Percentiles rank a stretch among this genome's conserved stretches.
phyloP scores from a whole-genome alignment of 1,140 invertebrate genomes.

The Hesperophylax magnus region DNA sequence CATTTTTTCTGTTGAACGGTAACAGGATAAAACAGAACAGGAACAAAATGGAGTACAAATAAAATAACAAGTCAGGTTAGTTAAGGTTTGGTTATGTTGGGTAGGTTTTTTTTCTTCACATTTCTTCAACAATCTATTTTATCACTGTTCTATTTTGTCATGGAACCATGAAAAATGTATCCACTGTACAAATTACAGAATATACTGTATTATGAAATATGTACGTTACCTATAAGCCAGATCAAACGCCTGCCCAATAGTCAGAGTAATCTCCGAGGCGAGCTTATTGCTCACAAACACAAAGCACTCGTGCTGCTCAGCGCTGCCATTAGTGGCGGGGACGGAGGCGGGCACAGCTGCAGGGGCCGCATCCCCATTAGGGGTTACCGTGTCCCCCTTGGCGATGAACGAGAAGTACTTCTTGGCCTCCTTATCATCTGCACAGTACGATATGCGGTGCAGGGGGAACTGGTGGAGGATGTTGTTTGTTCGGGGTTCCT shows the following conservation, averaged over 20 bases:
- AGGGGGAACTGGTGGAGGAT: slow-evolving; percentile 95
- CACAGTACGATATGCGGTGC: slow-evolving; percentile 98
- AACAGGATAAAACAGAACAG: no score
- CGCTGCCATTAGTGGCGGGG: slow-evolving; percentile 35
- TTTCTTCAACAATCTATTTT: no score
- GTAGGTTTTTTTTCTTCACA: no score
- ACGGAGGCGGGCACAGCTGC: slow-evolving; percentile 62
- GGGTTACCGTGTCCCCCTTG: slow-evolving; percentile 79
- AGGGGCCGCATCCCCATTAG: slow-evolving; percentile 60
- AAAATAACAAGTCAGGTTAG: no score
- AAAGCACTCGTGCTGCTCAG: slow-evolving; percentile 92
- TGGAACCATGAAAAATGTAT: no score
- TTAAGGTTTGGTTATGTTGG: no score
- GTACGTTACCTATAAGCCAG: slow-evolving; percentile 86
- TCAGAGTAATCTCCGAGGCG: slow-evolving; percentile 96
- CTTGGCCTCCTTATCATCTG: slow-evolving; percentile 97
- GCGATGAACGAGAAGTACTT: slow-evolving; percentile 97
- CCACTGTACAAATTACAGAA: no score
- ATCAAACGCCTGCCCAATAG: slow-evolving; percentile 97
- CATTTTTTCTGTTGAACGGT: no score
- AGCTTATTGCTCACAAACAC: slow-evolving; percentile 97
- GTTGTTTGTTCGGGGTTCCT: slow-evolving; percentile 77
- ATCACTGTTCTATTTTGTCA: no score
- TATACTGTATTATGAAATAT: no score
- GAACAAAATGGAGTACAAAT: no score